Evolutionary conservation across 1,140 invertebrate genomes (phyloP).

Genomic region (Orchesella cincta): DNA sequence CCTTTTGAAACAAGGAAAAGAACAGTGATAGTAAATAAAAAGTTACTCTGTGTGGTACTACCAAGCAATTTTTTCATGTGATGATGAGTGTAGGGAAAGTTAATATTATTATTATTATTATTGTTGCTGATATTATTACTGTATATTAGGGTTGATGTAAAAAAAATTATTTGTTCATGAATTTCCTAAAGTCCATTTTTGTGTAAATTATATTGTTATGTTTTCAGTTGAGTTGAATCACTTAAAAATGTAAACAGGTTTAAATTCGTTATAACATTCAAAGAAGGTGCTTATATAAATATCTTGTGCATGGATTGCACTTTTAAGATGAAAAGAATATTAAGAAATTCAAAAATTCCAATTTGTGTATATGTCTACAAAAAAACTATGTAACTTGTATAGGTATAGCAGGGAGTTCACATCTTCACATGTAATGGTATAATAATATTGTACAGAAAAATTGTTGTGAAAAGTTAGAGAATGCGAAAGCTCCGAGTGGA

Average conservation of each 20-base stretch:
- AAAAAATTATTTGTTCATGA: too few species aligned
- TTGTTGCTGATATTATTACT: neutral
- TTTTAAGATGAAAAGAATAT: neutral
- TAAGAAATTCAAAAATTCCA: neutral
- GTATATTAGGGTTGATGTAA: neutral
- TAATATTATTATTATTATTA: neutral
- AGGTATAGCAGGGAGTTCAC: too few species aligned
- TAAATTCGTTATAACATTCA: neutral
- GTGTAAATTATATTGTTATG: neutral
- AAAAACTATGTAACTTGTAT: too few species aligned
- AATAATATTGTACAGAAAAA: too few species aligned
- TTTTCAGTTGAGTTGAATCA: neutral
- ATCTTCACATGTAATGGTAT: too few species aligned
- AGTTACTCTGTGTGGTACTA: neutral
- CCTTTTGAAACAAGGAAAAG: conserved; percentile 17
- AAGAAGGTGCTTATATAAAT: conserved; percentile 21
- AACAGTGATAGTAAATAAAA: conserved; percentile 22
- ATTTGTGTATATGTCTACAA: too few species aligned
- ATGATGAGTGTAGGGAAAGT: neutral
- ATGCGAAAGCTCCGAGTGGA: too few species aligned
- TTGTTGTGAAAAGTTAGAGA: too few species aligned
- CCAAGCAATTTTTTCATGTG: neutral
- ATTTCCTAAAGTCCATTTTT: neutral
- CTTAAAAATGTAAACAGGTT: neutral
- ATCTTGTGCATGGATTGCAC: conserved; percentile 27